A percentile compares a stretch with the other conserved stretches of the same genome.
Evolutionary conservation across 2,888 invertebrate species (phyloP).

Genomic region (Azorinus chamasolen): DNA sequence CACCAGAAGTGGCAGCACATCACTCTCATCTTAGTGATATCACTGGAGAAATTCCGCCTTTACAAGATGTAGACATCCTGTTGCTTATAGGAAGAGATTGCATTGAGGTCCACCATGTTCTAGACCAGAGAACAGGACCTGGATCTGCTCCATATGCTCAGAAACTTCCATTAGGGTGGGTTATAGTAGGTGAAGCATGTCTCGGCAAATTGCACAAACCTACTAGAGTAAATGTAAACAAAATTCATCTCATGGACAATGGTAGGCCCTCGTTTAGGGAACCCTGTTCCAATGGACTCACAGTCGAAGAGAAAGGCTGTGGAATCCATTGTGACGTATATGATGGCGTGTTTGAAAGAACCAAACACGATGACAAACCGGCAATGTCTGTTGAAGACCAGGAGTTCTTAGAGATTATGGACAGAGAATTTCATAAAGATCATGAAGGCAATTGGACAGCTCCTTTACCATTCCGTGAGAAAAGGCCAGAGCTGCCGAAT

Average conservation of each 20-base stretch:
- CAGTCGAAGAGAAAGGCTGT: slow-evolving; percentile 5
- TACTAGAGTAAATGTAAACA: slow-evolving; percentile 23
- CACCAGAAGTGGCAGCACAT: slow-evolving; percentile 24
- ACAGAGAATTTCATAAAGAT: slow-evolving; percentile 14
- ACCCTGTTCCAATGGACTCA: slow-evolving; percentile 28
- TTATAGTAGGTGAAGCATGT: slow-evolving; percentile 36
- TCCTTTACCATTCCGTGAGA: slow-evolving; percentile 10
- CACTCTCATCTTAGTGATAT: slow-evolving; percentile 28
- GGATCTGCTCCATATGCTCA: slow-evolving; percentile 34
- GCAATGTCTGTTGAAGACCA: slow-evolving; percentile 48
- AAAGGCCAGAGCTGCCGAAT: slow-evolving; percentile 10
- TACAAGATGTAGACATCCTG: slow-evolving; percentile 19
- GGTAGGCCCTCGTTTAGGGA: slow-evolving; percentile 13
- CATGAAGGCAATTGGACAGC: slow-evolving; percentile 31
- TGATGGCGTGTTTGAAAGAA: slow-evolving; percentile 14
- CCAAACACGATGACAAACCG: slow-evolving; percentile 33
- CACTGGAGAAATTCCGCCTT: slow-evolving; percentile 11
- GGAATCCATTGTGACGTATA: background rate
- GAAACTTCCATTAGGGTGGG: slow-evolving; percentile 35
- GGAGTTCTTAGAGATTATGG: slow-evolving; percentile 39
- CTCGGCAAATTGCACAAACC: slow-evolving; percentile 16
- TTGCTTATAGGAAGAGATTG: slow-evolving; percentile 44
- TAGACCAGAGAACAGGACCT: slow-evolving; percentile 33
- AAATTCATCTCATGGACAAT: slow-evolving; percentile 19
- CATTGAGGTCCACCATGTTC: slow-evolving; percentile 39